phyloP scores from a whole-genome alignment of 2,113 vertebrate genomes.

The Aix galericulata region DNA sequence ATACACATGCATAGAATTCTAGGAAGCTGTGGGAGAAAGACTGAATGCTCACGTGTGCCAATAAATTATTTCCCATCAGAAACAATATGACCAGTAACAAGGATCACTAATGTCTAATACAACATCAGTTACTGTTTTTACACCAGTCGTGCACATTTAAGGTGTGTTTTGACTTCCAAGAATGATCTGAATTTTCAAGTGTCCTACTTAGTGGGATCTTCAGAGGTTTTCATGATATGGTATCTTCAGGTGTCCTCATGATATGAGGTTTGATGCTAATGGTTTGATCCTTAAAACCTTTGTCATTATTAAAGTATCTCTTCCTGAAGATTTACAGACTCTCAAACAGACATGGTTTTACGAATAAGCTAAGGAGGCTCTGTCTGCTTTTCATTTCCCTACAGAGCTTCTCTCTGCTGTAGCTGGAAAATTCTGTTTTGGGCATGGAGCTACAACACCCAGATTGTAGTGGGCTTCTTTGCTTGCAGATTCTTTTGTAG shows the following conservation, averaged over 20 bases:
- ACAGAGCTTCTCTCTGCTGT: background rate
- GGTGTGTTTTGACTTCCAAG: background rate
- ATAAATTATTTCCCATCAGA: background rate
- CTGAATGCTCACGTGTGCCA: background rate
- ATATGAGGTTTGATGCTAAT: background rate
- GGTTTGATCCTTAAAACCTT: background rate
- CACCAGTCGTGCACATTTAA: background rate
- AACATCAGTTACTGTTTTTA: background rate
- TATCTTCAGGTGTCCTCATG: background rate
- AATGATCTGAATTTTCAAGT: background rate
- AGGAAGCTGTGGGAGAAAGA: background rate
- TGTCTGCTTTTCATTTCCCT: background rate
- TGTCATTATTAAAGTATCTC: background rate
- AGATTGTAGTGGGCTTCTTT: background rate
- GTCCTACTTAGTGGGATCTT: background rate
- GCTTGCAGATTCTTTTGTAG: background rate
- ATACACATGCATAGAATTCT: background rate
- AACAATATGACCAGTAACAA: background rate
- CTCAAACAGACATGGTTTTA: background rate
- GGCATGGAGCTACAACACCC: fast-evolving
- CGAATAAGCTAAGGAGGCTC: background rate
- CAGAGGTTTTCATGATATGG: background rate
- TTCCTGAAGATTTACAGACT: background rate
- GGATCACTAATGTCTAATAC: background rate
- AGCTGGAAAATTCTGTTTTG: background rate